Percentiles rank a stretch among this genome's conserved stretches.
Evolutionary conservation across 2,113 vertebrate genomes (phyloP).

Genomic region (Cacatua alba): DNA sequence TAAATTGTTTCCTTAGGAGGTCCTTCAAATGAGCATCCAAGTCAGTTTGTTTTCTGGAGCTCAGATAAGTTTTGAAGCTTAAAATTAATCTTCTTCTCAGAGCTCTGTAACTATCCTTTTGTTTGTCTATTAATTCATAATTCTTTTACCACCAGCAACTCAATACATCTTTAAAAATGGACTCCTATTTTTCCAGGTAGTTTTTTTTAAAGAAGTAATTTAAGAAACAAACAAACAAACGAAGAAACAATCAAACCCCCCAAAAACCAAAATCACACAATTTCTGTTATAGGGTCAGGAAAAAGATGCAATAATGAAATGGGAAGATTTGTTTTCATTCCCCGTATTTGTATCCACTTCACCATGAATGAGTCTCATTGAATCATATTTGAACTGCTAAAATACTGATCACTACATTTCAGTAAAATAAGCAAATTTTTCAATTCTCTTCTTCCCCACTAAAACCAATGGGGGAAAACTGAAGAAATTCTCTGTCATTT

Average conservation of each 20-base stretch:
- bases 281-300: background rate
- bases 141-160: background rate
- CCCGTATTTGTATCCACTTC: background rate
- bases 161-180: background rate
- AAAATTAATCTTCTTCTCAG: background rate
- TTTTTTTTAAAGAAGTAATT: background rate
- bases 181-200: background rate
- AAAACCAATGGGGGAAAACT: fast-evolving
- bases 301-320: background rate
- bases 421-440: background rate
- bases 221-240: background rate
- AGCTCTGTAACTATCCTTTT: background rate
- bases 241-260: background rate
- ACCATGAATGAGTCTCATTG: background rate
- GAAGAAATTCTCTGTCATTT: background rate
- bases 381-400: background rate
- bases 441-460: fast-evolving
- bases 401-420: background rate
- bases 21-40: background rate
- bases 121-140: background rate
- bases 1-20: background rate
- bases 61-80: background rate
- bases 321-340: background rate
- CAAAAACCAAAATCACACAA: fast-evolving
- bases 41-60: background rate